Percentiles rank a stretch among this genome's conserved stretches.
Conservation (phyloP, 2,888 invertebrate genomes). For the Volucella inanis region DNA sequence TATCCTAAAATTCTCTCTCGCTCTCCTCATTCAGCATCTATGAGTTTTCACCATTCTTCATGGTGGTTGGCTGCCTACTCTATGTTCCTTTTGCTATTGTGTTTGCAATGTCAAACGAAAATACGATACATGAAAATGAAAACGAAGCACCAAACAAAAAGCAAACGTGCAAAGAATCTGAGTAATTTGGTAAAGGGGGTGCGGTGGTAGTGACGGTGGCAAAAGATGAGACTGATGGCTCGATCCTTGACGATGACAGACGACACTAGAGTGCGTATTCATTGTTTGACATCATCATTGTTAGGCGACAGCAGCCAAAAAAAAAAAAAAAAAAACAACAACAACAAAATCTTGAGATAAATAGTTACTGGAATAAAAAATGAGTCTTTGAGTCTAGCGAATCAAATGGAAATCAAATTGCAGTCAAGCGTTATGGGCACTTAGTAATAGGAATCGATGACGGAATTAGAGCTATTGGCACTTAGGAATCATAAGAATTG, state of each 20-base stretch:
- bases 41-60: constrained; percentile 12
- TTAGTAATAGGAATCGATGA: no score
- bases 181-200: constrained; percentile 7
- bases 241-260: constrained; percentile 58
- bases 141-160: neutral
- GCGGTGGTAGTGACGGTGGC: neutral
- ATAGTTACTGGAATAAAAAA: constrained; percentile 53
- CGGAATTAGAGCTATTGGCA: no score
- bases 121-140: neutral
- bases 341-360: constrained; percentile 25
- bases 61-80: constrained; percentile 23
- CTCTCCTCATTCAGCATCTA: constrained; percentile 34
- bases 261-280: constrained; percentile 54
- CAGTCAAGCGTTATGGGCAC: no score
- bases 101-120: constrained; percentile 29
- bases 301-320: constrained; percentile 23
- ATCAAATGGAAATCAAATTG: no score
- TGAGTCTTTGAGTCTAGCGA: constrained; percentile 25
- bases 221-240: constrained; percentile 8
- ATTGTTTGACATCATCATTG: constrained; percentile 68
- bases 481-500: no score
- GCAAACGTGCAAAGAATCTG: constrained; percentile 26
- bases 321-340: no score
- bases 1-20: constrained; percentile 38
- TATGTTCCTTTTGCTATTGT: neutral